Percentiles rank a stretch among this genome's conserved stretches.
Evolutionary conservation across 2,888 invertebrate species (phyloP).

Genomic region (Sesia apiformis): DNA sequence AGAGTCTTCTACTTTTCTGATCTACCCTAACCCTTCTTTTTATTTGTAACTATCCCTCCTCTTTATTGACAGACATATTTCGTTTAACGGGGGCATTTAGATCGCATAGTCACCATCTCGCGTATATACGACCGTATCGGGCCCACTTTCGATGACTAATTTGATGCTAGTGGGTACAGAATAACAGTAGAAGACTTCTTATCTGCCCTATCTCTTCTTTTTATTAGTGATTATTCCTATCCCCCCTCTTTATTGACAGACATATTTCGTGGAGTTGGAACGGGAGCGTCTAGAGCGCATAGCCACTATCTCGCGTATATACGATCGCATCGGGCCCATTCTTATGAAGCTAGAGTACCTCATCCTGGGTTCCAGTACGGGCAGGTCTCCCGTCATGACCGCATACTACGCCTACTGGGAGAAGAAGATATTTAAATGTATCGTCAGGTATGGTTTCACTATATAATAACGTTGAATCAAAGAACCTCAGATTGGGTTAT

Average conservation of each 20-base stretch:
- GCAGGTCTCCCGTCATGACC: slow-evolving; percentile 81
- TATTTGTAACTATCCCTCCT: neutral
- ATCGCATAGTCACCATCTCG: slow-evolving; percentile 79
- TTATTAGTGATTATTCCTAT: neutral
- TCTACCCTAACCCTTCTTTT: too few species aligned
- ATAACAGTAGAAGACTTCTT: too few species aligned
- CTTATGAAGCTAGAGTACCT: slow-evolving; percentile 90
- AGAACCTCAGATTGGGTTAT: too few species aligned
- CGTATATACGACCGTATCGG: slow-evolving; percentile 86
- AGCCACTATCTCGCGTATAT: slow-evolving; percentile 80
- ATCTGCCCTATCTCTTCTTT: too few species aligned
- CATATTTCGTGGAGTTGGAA: slow-evolving; percentile 83
- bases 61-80: slow-evolving; percentile 78
- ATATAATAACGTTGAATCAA: too few species aligned
- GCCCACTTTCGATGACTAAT: too few species aligned
- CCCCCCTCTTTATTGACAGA: slow-evolving; percentile 41
- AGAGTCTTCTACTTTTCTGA: too few species aligned
- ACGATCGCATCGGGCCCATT: slow-evolving; percentile 86
- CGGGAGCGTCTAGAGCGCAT: slow-evolving; percentile 79
- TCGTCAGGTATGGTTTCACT: slow-evolving; percentile 19
- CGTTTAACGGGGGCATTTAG: slow-evolving; percentile 80
- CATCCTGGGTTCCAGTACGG: slow-evolving; percentile 85
- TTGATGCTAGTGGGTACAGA: too few species aligned
- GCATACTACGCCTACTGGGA: slow-evolving; percentile 90
- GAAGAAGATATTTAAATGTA: slow-evolving; percentile 78